Evolutionary conservation across 2,888 invertebrate genomes (phyloP), one percentile per base, ranked within the genome.

Genomic region (Temnothorax unifasciatus): DNA sequence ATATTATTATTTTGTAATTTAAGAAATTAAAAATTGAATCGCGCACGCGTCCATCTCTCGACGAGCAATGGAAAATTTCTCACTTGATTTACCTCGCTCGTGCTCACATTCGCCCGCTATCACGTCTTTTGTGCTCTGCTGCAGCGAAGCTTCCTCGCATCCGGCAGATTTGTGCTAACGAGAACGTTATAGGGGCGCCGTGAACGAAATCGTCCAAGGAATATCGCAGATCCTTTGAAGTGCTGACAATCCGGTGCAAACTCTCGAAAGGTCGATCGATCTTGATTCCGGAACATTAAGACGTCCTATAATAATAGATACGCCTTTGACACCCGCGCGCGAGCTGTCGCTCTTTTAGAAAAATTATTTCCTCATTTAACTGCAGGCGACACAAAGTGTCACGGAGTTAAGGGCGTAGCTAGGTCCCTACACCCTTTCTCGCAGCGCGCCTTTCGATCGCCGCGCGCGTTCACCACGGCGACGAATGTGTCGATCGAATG

Each of bases 211-310:
- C 44, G 50, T 63, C 6, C 25, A 50, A 81, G 66, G 47, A 82
- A 84, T 69, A 63, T 82, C 71, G 44, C 38, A 47, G 38, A 59
- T 68, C 82, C 68, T 82, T 90, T 89, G 69, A 82, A 34, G 69
- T 13, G 50, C 50, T 79, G 77, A 82, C 84, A 84, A 89, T 87
- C 83, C 74, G 82, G 85, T 76, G 74, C 52, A n/a, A 75, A 68
- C 68, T 85, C 79, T 83, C 66, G 54, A 29, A 73, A 69, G 81
- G 50, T 77, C 90, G 76, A 92, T 92, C 92, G 90, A 92, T 92
- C 92, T 91, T 90, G 77, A 86, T 90, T 87, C 76, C 86, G 86
- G 47, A 69, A 82, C 82, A 87, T 90, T 91, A 83, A 82, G 83
- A 74, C 6, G 57, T 71, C 34, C 44, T 54, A 38, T 63, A 84